Evolutionary conservation across 2,113 vertebrate genomes (phyloP).

Genomic region (Rutilus rutilus): DNA sequence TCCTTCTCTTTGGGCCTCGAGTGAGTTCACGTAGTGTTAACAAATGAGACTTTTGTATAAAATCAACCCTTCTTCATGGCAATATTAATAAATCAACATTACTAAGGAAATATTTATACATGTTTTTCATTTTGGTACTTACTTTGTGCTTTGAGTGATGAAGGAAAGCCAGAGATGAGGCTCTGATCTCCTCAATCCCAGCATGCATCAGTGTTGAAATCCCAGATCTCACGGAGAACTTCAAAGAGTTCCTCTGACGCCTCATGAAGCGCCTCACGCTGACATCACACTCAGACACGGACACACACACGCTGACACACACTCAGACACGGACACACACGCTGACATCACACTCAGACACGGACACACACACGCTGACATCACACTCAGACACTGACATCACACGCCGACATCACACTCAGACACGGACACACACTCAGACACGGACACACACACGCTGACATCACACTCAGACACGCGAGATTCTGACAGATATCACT

Average conservation of each 20-base stretch:
- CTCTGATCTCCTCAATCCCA: neutral
- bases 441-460: too few relatives aligned
- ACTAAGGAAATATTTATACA: neutral
- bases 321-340: too few relatives aligned
- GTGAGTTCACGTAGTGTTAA: too few relatives aligned
- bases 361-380: too few relatives aligned
- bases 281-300: neutral
- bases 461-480: neutral
- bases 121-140: neutral
- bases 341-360: too few relatives aligned
- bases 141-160: neutral
- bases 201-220: neutral
- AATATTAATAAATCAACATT: neutral
- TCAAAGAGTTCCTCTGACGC: neutral
- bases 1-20: too few relatives aligned
- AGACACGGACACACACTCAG: too few relatives aligned
- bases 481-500: too few relatives aligned
- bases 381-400: too few relatives aligned
- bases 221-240: neutral
- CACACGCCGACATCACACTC: too few relatives aligned
- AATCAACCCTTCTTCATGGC: neutral
- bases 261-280: neutral
- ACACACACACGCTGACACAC: too few relatives aligned
- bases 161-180: neutral
- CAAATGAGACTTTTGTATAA: neutral